Conservation (phyloP, 2,797 vertebrate species). For the Nannoperca australis region DNA sequence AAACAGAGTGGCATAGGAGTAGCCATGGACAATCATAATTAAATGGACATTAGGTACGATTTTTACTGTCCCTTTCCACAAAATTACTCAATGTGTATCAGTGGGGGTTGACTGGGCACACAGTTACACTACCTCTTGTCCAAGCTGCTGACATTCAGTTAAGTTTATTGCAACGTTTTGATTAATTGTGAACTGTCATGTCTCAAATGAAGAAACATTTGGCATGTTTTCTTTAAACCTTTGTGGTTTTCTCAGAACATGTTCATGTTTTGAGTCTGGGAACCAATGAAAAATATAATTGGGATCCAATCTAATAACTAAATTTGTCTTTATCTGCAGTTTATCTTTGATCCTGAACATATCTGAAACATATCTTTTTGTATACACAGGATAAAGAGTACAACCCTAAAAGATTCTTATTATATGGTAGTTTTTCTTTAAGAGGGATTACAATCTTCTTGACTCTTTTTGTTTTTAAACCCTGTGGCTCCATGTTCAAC, state of each 20-base stretch:
- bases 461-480: background rate
- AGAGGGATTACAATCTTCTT: background rate
- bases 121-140: background rate
- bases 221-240: background rate
- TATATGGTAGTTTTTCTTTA: background rate
- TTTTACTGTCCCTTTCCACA: constrained; percentile 6
- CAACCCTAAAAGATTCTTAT: background rate
- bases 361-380: background rate
- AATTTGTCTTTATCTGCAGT: background rate
- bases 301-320: background rate
- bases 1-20: constrained; percentile 3
- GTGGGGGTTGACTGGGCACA: constrained; percentile 1
- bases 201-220: background rate
- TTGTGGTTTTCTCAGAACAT: background rate
- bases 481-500: background rate
- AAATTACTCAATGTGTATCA: background rate
- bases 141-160: background rate
- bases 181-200: background rate
- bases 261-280: background rate
- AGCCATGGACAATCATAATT: constrained; percentile 19
- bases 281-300: background rate
- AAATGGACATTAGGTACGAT: background rate
- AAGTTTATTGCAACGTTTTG: constrained; percentile 5
- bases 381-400: background rate
- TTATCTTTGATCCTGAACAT: background rate